A percentile compares a stretch with the other conserved stretches of the same genome.
Evolutionary conservation across 2,888 invertebrate genomes (phyloP).

Genomic region (Yponomeuta plumbellus): DNA sequence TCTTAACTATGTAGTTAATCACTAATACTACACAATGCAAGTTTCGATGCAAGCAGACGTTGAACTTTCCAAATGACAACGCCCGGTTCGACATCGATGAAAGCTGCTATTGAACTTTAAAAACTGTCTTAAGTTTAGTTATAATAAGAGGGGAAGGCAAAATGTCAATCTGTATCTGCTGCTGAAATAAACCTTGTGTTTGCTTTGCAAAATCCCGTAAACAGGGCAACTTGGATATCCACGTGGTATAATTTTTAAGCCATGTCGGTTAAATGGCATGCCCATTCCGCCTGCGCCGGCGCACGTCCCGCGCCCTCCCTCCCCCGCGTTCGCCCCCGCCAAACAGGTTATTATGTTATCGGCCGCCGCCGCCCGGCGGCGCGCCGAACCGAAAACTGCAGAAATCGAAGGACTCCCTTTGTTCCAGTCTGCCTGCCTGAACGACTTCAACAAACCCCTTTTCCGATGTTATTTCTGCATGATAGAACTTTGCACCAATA

Average conservation of each 20-base stretch:
- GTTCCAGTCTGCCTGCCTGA: constrained; percentile 20
- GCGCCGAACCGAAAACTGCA: constrained; percentile 27
- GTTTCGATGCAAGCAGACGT: not conserved
- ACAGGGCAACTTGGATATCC: no score
- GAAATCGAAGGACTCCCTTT: constrained; percentile 27
- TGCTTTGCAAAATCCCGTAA: no score
- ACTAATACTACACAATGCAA: no score
- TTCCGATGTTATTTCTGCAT: not conserved
- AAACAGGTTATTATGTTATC: constrained; percentile 23
- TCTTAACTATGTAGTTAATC: no score
- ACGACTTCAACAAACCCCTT: not conserved
- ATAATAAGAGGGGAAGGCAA: no score
- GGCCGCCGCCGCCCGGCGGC: constrained; percentile 14
- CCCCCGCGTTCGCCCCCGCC: constrained; percentile 43
- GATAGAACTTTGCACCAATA: no score
- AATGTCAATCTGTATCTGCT: no score
- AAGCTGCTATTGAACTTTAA: no score
- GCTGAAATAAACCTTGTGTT: no score
- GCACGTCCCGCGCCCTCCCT: constrained; percentile 35
- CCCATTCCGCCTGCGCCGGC: not conserved
- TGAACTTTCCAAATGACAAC: constrained; percentile 1
- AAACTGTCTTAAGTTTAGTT: no score
- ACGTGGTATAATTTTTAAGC: no score
- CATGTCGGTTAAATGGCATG: no score
- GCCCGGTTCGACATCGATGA: not conserved